Conservation (phyloP, 2,113 vertebrate species). For the Podarcis muralis region DNA sequence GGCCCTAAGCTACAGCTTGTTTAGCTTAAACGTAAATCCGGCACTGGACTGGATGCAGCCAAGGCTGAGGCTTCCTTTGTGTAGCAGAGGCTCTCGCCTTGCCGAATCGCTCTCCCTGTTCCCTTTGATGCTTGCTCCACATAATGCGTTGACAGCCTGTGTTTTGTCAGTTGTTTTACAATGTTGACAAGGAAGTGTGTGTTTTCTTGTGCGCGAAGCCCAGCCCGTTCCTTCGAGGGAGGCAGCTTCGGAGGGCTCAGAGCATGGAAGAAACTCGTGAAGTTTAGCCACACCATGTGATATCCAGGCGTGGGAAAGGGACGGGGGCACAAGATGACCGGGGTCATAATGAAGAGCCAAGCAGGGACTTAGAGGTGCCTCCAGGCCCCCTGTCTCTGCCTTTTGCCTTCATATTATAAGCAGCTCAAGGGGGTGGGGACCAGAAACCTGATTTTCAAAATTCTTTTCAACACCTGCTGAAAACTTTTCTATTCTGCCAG, state of each 20-base stretch:
- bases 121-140: neutral
- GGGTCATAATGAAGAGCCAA: neutral
- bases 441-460: no score
- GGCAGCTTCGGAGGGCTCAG: neutral
- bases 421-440: no score
- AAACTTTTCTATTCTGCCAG: no score
- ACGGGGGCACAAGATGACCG: no score
- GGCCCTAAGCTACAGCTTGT: no score
- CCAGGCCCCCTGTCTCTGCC: no score
- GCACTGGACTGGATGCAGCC: neutral
- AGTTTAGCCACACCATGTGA: no score
- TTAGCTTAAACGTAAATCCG: no score
- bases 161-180: slow-evolving; percentile 16
- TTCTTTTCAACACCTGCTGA: no score
- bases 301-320: neutral
- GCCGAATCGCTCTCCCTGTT: neutral
- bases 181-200: neutral
- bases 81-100: neutral
- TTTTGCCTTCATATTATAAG: no score
- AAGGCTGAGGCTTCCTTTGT: neutral
- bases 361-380: neutral
- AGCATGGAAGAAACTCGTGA: no score
- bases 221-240: neutral
- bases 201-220: no score
- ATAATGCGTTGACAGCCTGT: slow-evolving; percentile 1